Conservation (phyloP, 2,888 invertebrate species). For the Scaptomyza reducta region DNA sequence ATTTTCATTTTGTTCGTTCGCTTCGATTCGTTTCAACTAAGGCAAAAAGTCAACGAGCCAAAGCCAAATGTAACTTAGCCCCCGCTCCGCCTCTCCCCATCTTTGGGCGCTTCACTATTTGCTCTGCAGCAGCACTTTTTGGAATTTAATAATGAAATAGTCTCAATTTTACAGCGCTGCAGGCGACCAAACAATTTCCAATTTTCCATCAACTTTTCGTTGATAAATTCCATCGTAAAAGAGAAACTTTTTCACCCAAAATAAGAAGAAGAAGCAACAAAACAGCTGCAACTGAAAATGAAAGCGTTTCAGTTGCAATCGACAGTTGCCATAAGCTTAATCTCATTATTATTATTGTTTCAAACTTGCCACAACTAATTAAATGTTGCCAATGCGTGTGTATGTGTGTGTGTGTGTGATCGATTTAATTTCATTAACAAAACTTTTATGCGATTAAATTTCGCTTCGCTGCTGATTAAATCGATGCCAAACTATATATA, state of each 20-base stretch:
- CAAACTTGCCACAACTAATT: constrained; percentile 62
- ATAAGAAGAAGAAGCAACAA: not conserved
- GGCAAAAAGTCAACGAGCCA: constrained; percentile 69
- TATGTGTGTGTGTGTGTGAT: constrained; percentile 4
- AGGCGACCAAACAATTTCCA: constrained; percentile 58
- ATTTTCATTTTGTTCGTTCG: constrained; percentile 31
- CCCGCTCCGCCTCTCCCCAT: too few species aligned
- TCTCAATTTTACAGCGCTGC: constrained; percentile 47
- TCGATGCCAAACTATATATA: not conserved
- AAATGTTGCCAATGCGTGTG: constrained; percentile 53
- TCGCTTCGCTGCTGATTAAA: not conserved
- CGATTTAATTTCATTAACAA: too few species aligned
- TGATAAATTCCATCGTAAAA: constrained; percentile 66
- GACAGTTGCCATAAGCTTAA: constrained; percentile 14
- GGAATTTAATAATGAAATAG: constrained; percentile 80
- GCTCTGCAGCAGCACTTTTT: constrained; percentile 50
- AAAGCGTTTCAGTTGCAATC: constrained; percentile 40
- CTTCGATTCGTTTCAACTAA: constrained; percentile 6
- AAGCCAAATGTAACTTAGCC: constrained; percentile 62
- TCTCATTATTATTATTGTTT: constrained; percentile 49
- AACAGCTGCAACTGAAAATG: constrained; percentile 35
- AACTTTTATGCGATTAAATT: too few species aligned
- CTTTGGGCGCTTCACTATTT: not conserved
- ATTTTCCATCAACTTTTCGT: constrained; percentile 66
- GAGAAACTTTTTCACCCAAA: constrained; percentile 15